Evolutionary conservation across 2,113 vertebrate genomes (phyloP).

Genomic region (Mormoops blainvillei): DNA sequence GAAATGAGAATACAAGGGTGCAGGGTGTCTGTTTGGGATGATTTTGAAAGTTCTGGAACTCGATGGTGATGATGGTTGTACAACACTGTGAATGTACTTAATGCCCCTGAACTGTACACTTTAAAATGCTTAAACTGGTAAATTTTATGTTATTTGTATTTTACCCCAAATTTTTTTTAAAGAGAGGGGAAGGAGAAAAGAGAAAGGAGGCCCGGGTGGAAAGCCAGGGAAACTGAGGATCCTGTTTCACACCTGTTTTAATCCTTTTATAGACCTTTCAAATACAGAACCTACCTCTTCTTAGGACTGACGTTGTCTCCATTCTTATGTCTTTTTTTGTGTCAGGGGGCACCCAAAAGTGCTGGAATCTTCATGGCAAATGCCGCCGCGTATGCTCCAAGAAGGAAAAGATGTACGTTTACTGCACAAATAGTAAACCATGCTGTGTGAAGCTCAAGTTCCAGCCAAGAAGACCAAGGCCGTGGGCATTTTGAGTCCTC

Average conservation of each 20-base stretch:
- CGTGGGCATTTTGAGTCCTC: background rate
- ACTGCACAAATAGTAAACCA: slow-evolving; percentile 55
- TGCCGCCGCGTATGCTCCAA: slow-evolving; percentile 42
- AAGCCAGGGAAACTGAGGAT: background rate
- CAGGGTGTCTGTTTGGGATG: background rate
- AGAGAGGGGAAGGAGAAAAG: background rate
- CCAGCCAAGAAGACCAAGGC: background rate
- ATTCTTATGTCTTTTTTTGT: background rate
- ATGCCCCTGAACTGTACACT: background rate
- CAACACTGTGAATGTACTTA: background rate
- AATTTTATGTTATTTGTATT: background rate
- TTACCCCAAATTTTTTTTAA: background rate
- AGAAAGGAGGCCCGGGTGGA: background rate
- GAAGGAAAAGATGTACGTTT: slow-evolving; percentile 55
- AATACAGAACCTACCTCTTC: background rate
- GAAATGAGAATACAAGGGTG: background rate
- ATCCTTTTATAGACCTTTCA: background rate
- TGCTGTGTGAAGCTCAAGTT: slow-evolving; percentile 66
- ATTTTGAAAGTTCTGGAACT: background rate
- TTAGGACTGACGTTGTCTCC: background rate
- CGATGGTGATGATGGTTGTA: background rate
- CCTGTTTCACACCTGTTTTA: background rate
- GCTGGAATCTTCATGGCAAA: slow-evolving; percentile 64
- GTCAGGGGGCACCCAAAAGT: slow-evolving; percentile 52
- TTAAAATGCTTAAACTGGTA: background rate